phyloP scores from a whole-genome alignment of 2,888 invertebrate genomes.

The Amiota mariae region DNA sequence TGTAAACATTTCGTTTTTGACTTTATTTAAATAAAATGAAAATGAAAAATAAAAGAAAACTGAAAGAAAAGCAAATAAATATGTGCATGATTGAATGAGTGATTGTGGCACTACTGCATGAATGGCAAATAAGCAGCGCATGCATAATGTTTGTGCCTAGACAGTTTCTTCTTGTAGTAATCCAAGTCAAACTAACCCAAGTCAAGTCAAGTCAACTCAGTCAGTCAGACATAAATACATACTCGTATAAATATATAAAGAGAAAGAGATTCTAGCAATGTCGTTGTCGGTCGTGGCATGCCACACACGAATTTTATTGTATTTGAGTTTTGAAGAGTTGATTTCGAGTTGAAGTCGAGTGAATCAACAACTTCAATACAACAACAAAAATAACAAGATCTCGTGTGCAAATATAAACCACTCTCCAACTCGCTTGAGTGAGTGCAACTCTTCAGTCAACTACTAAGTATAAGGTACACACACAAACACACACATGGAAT shows the following conservation, averaged over 20 bases:
- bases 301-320: conserved; percentile 24
- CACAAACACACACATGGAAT: conserved; percentile 39
- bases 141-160: conserved; percentile 6
- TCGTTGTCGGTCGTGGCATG: conserved; percentile 31
- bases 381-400: background rate
- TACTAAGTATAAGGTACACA: no score
- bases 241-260: conserved; percentile 45
- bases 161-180: background rate
- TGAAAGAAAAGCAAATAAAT: background rate
- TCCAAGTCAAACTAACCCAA: conserved; percentile 40
- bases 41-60: background rate
- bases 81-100: conserved; percentile 26
- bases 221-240: conserved; percentile 27
- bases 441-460: conserved; percentile 48
- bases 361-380: background rate
- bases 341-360: background rate
- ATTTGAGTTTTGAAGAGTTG: conserved; percentile 11
- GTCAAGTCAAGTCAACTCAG: conserved; percentile 26
- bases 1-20: conserved; percentile 16
- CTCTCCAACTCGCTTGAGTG: conserved; percentile 17
- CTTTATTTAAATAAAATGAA: conserved; percentile 12
- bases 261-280: conserved; percentile 54
- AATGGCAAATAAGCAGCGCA: conserved; percentile 14
- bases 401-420: conserved; percentile 24
- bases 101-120: conserved; percentile 12